Evolutionary conservation across 2,113 vertebrate species (phyloP).

Genomic region (Phylloscopus trochilus): DNA sequence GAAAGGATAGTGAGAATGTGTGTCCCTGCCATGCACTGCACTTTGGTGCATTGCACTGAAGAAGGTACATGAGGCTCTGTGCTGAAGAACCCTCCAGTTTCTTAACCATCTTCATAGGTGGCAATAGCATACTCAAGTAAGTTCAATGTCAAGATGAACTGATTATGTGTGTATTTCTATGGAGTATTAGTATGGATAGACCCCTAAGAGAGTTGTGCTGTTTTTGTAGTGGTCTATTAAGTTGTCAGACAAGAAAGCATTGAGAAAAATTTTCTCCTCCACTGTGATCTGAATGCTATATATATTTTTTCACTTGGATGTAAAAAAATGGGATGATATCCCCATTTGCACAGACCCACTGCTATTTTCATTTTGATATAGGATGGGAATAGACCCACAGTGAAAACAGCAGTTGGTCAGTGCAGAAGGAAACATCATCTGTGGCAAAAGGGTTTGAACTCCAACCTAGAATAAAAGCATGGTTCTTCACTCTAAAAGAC

Average conservation of each 20-base stretch:
- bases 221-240: background rate
- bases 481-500: background rate
- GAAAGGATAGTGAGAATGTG: background rate
- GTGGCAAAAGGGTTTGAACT: background rate
- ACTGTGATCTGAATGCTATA: background rate
- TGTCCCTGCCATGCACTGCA: accelerated
- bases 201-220: background rate
- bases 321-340: background rate
- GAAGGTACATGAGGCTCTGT: background rate
- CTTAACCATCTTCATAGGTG: background rate
- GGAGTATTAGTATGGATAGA: background rate
- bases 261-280: background rate
- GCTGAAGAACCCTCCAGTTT: background rate
- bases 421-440: background rate
- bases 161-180: background rate
- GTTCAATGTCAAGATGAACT: background rate
- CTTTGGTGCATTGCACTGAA: background rate
- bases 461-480: background rate
- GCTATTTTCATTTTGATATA: background rate
- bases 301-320: background rate
- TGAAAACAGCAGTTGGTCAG: background rate
- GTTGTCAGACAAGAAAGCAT: background rate
- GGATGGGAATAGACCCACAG: background rate
- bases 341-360: background rate
- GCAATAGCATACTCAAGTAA: background rate